Percentiles rank a stretch among this genome's conserved stretches.
Evolutionary conservation across 1,140 invertebrate species (phyloP).

Genomic region (Anastrepha ludens): DNA sequence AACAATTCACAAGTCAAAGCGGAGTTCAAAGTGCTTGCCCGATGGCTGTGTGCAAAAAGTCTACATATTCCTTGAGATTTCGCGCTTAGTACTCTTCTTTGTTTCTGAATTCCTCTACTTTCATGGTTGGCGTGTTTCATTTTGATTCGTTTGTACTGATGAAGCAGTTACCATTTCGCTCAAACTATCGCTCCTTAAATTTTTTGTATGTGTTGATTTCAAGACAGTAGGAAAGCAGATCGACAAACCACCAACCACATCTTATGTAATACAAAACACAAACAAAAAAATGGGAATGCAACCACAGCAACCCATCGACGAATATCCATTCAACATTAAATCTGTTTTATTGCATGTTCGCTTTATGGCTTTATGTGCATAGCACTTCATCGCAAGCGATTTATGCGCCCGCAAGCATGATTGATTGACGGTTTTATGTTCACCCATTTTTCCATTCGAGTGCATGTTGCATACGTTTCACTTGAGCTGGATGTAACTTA

Average conservation of each 20-base stretch:
- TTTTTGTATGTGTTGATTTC: neutral
- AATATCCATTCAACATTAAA: neutral
- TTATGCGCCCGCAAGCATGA: constrained; percentile 16
- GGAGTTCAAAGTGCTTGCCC: no score
- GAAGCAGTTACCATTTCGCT: neutral
- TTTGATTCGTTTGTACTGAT: no score
- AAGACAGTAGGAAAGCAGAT: neutral
- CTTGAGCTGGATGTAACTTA: no score
- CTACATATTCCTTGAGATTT: no score
- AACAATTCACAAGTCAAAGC: no score
- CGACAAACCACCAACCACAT: neutral
- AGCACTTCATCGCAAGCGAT: neutral
- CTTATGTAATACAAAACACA: neutral
- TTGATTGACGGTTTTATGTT: constrained; percentile 20
- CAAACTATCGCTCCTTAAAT: neutral
- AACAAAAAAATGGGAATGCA: neutral
- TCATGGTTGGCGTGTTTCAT: no score
- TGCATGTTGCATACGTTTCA: neutral
- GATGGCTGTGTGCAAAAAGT: no score
- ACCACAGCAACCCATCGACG: neutral
- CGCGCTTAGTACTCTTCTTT: no score
- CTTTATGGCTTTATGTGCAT: neutral
- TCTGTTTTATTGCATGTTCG: neutral
- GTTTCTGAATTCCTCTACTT: no score
- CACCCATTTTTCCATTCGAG: neutral